Evolutionary conservation across 2,888 invertebrate genomes (phyloP), one percentile per base, ranked within the genome.

Genomic region (Carterocephalus palaemon): DNA sequence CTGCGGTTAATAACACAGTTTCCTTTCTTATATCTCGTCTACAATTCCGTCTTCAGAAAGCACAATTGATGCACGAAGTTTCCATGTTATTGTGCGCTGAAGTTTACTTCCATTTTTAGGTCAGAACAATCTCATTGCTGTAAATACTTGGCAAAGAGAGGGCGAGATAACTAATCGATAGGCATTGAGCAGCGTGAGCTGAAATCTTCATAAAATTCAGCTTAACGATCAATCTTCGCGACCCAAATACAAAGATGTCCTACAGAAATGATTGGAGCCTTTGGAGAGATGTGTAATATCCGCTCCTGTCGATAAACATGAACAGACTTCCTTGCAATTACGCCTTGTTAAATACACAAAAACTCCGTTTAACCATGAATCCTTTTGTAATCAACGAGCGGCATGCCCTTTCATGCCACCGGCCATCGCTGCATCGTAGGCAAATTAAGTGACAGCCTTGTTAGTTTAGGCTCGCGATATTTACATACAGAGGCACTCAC

Each of bases 401-500:
- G 3, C 19, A 23, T 8, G 15, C 10, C 20, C 4, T 20, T 17
- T 8, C n/a, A 32, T 2, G 13, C 24, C 16, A 16, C 26, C 3
- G 20, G 32, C 33, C 9, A 23, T 22, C n/a, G 9, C 19, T 39
- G 40, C 37, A 36, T 23, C 42, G 8, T 5, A 13, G 16, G 19
- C 36, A 32, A 45, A 45, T 41, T 28, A 28, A 32, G 19, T 20
- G 19, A 45, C 12, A 31, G 37, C 31, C 45, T 43, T 38, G 36
- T 45, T 45, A 45, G 45, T 32, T 45, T 15, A 45, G 37, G 37
- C 45, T 45, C 20, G 26, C 24, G 23, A 31, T 45, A 45, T 47
- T 47, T 43, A 36, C 51, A 51, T 50, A 48, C 51, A 51, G 46
- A 45, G 39, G 32, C 29, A 60, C 63, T 62, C 50, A 63, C 63